Conservation (phyloP, 53 echinoderm and acorn worm genomes). For the Paracentrotus lividus region DNA sequence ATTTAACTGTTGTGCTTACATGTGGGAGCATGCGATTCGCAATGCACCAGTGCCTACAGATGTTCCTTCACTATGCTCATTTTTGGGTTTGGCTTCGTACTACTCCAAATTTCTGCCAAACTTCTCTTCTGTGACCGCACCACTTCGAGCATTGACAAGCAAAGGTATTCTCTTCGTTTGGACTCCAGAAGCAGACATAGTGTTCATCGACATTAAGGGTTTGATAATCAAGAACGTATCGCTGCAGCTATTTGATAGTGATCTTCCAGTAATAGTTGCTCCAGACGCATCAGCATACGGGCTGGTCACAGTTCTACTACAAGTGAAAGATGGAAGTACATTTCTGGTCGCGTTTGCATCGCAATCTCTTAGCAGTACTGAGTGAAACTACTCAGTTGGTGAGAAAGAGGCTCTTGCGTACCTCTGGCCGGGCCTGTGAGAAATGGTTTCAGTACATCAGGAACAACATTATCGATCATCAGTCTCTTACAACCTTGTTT, state of each 20-base stretch:
- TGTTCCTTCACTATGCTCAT: no score
- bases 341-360: conserved; percentile 66
- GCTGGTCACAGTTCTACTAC: conserved; percentile 66
- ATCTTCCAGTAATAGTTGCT: conserved; percentile 59
- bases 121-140: no score
- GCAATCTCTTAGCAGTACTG: conserved; percentile 57
- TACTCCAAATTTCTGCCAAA: no score
- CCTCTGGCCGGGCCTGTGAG: conserved; percentile 71
- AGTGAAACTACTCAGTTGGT: conserved; percentile 64
- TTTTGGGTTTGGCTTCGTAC: no score
- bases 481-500: conserved; percentile 22
- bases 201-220: no score
- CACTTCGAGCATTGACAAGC: no score
- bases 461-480: conserved; percentile 76
- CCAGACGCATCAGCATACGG: conserved; percentile 68
- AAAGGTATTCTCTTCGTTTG: no score
- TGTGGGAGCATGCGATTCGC: no score
- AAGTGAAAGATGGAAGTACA: conserved; percentile 41
- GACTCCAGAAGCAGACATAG: no score
- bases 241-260: conserved; percentile 67
- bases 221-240: no score
- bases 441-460: conserved; percentile 71
- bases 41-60: no score
- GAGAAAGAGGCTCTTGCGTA: conserved; percentile 72
- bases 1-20: no score